Percentiles rank a stretch among this genome's conserved stretches.
Conservation (phyloP, 2,888 invertebrate genomes). For the Melinaea marsaeus region DNA sequence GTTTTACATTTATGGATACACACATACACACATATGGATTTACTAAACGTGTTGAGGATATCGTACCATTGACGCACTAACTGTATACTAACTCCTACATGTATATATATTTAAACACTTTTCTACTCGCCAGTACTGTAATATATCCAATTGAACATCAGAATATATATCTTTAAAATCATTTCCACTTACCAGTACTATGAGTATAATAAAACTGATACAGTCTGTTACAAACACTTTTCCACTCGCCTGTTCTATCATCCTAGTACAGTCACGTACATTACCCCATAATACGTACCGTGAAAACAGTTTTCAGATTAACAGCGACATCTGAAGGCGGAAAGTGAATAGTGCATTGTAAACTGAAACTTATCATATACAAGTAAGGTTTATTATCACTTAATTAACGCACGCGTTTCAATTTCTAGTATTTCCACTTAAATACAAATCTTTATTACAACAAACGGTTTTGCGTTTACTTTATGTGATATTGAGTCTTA, state of each 20-base stretch:
- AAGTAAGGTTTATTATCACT: not conserved
- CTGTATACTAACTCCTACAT: not conserved
- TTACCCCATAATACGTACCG: too few species aligned
- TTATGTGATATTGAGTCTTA: constrained; percentile 8
- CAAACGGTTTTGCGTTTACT: constrained; percentile 15
- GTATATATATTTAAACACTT: too few species aligned
- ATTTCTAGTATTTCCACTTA: constrained; percentile 62
- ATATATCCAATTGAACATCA: too few species aligned
- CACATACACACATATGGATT: constrained; percentile 38
- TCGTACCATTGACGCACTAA: constrained; percentile 9
- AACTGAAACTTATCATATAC: not conserved
- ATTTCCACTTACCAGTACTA: too few species aligned
- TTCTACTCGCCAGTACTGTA: too few species aligned
- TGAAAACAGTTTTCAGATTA: not conserved
- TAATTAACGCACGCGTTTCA: constrained; percentile 50
- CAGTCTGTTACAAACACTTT: too few species aligned
- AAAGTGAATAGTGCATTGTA: not conserved
- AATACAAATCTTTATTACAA: constrained; percentile 55
- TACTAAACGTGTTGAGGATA: constrained; percentile 39
- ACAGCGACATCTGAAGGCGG: not conserved
- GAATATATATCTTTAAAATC: too few species aligned
- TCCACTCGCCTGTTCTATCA: too few species aligned
- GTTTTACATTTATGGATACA: constrained; percentile 48
- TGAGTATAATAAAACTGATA: too few species aligned
- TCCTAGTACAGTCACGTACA: too few species aligned